Conservation (phyloP, 2,113 vertebrate genomes). For the Jacana jacana region DNA sequence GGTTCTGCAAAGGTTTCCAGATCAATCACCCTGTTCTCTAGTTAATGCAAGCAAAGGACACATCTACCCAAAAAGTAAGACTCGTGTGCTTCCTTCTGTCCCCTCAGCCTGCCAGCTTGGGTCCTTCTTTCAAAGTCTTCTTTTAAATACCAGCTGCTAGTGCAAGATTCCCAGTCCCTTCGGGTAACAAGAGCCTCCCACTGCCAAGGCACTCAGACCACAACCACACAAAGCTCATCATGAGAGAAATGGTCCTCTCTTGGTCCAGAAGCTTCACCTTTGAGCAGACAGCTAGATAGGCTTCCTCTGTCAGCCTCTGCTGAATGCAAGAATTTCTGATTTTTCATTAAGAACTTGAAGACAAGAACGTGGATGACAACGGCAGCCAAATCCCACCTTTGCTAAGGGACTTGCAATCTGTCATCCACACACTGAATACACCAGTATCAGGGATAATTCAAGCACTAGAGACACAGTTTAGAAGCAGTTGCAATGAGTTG, state of each 20-base stretch:
- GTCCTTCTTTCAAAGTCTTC: not conserved
- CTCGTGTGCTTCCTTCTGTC: not conserved
- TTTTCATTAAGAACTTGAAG: not conserved
- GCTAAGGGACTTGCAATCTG: not conserved
- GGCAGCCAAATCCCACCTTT: not conserved
- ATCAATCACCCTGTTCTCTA: not conserved
- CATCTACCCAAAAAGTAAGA: not conserved
- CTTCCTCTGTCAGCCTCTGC: not conserved
- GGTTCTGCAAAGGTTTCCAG: not conserved
- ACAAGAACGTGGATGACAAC: not conserved
- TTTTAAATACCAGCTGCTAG: not conserved
- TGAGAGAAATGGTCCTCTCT: not conserved
- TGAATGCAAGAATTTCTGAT: not conserved
- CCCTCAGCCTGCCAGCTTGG: not conserved
- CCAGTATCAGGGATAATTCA: not conserved
- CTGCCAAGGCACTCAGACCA: not conserved
- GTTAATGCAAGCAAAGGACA: not conserved
- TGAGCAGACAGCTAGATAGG: not conserved
- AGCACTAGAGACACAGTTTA: rapidly evolving
- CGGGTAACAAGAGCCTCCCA: not conserved
- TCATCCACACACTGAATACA: not conserved
- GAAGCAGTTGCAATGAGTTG: not conserved
- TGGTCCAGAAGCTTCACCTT: not conserved
- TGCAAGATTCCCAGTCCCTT: not conserved
- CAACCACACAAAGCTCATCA: rapidly evolving